These are phyloP conservation scores for Drosophila truncata DNA, from an alignment of 1,140 invertebrate species.

Conservation along the genomic window DNA sequence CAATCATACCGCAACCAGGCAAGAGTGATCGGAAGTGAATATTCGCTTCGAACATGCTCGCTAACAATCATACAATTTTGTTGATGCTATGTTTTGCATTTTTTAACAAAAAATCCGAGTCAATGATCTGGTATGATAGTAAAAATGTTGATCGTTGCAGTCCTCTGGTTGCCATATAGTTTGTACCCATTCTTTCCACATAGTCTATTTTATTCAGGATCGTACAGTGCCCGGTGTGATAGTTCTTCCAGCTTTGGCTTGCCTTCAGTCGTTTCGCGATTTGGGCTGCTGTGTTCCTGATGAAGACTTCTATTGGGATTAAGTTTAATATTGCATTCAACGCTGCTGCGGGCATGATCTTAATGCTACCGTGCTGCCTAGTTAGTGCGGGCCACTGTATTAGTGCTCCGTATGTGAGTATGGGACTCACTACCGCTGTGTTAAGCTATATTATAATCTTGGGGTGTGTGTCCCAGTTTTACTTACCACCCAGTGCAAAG, in stretches of 20 bases:
- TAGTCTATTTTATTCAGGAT: not conserved
- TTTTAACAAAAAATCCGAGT: too few relatives aligned
- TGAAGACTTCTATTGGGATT: not conserved
- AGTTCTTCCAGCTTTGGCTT: too few relatives aligned
- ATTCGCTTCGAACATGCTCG: too few relatives aligned
- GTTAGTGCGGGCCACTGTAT: not conserved
- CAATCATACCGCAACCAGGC: too few relatives aligned
- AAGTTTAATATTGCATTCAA: not conserved
- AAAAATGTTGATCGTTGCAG: too few relatives aligned
- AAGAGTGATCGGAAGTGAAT: too few relatives aligned
- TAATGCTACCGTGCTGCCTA: not conserved
- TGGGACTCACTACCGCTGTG: not conserved
- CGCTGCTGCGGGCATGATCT: too few relatives aligned
- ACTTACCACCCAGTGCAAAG: too few relatives aligned
- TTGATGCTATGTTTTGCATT: too few relatives aligned
- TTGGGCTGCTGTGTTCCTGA: not conserved
- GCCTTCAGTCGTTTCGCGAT: too few relatives aligned
- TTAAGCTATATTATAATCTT: not conserved
- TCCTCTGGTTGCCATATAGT: not conserved
- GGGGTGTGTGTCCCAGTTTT: not conserved
- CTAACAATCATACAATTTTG: too few relatives aligned
- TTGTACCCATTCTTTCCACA: not conserved
- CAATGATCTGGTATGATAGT: too few relatives aligned
- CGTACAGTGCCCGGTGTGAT: not conserved
- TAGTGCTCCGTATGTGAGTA: not conserved